Conservation (phyloP, 1,140 invertebrate genomes). For the Megalonaias nervosa region DNA sequence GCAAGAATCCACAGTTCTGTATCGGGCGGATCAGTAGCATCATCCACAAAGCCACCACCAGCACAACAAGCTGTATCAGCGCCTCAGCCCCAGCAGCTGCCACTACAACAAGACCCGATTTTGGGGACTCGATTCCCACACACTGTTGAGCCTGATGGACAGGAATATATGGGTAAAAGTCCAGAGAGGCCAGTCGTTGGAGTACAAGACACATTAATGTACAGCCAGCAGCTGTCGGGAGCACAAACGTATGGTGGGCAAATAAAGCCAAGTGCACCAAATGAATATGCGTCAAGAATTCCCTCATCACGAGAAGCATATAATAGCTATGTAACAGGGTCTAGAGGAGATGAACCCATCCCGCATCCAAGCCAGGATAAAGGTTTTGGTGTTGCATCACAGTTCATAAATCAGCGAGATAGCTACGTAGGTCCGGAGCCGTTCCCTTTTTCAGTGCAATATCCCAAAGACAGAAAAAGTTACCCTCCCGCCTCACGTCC, state of each 20-base stretch:
- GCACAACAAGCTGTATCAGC: conserved; percentile 9
- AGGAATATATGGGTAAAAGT: neutral
- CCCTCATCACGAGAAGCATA: neutral
- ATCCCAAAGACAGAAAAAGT: no score
- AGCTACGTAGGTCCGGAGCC: no score
- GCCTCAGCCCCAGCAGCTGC: conserved; percentile 5
- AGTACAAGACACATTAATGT: neutral
- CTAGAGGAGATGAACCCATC: no score
- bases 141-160: no score
- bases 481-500: no score
- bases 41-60: neutral
- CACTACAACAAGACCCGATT: neutral
- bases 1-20: conserved; percentile 54
- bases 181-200: neutral
- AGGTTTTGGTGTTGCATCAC: no score
- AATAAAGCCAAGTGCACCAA: conserved; percentile 3
- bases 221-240: neutral
- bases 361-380: no score
- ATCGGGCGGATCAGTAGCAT: neutral
- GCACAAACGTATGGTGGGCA: neutral
- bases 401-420: no score
- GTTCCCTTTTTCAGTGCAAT: no score
- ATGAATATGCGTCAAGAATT: neutral
- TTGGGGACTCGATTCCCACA: conserved; percentile 3
- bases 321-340: no score